These are phyloP conservation scores for Hippopotamus amphibius DNA, from an alignment of 2,113 vertebrate genomes.

Conservation along the genomic window DNA sequence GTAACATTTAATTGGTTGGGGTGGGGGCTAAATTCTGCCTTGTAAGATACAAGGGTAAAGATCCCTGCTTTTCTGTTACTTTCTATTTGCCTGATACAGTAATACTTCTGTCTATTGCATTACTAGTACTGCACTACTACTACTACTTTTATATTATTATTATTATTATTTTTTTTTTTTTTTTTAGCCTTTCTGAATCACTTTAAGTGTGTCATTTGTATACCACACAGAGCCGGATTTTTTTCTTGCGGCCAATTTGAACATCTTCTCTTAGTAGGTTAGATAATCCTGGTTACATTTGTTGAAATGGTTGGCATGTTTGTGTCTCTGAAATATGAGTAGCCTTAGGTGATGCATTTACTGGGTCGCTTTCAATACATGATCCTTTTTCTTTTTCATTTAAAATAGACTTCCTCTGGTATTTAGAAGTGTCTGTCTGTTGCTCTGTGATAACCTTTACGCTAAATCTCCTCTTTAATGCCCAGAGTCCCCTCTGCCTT, in stretches of 20 bases:
- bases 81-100: fast-evolving
- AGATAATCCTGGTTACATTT: neutral
- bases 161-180: no score
- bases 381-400: neutral
- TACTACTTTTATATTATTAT: neutral
- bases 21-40: no score
- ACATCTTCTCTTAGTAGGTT: no score
- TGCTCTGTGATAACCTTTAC: neutral
- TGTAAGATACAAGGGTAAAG: fast-evolving
- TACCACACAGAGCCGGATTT: neutral
- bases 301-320: neutral
- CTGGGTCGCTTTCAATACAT: neutral
- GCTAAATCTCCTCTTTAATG: no score
- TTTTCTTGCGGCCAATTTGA: no score
- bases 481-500: no score
- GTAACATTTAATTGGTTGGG: no score
- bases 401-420: neutral
- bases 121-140: neutral
- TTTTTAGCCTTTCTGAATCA: neutral
- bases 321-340: neutral
- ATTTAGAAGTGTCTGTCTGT: neutral
- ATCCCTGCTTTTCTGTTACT: no score
- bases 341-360: fast-evolving
- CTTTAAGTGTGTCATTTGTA: fast-evolving
- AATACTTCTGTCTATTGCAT: neutral